Conservation (phyloP, 2,113 vertebrate species). For the Bambusicola thoracicus region DNA sequence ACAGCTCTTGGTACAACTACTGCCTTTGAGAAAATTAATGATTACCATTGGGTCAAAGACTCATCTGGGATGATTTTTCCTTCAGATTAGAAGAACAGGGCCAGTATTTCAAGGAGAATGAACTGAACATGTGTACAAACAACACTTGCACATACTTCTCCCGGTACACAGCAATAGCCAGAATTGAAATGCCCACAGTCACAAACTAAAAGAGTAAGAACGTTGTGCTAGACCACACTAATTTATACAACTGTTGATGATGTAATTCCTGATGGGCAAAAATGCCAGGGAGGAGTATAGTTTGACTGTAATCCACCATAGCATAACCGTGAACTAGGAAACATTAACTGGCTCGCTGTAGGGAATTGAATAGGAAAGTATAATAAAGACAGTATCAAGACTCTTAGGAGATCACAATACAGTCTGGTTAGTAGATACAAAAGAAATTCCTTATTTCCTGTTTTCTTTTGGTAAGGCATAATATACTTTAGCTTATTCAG, state of each 20-base stretch:
- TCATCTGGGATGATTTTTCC: not conserved
- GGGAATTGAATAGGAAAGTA: not conserved
- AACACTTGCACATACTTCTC: not conserved
- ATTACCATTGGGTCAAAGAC: slow-evolving; percentile 10
- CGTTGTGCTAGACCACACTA: not conserved
- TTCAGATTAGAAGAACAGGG: not conserved
- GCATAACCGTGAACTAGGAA: not conserved
- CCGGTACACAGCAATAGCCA: not conserved
- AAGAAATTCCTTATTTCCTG: not conserved
- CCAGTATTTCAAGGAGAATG: not conserved
- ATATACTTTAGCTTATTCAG: not conserved
- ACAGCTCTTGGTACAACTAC: not conserved
- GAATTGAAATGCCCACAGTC: not conserved
- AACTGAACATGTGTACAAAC: not conserved
- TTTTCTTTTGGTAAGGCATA: not conserved
- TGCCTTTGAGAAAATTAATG: slow-evolving; percentile 2
- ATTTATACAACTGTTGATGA: not conserved
- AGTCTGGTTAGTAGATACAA: not conserved
- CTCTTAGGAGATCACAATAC: not conserved
- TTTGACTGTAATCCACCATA: not conserved
- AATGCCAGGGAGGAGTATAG: not conserved
- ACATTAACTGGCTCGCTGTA: not conserved
- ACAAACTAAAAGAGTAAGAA: not conserved
- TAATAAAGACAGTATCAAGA: not conserved
- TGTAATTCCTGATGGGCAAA: not conserved